Conservation (phyloP, 2,888 invertebrate genomes). For the Neoitamus cyanurus region DNA sequence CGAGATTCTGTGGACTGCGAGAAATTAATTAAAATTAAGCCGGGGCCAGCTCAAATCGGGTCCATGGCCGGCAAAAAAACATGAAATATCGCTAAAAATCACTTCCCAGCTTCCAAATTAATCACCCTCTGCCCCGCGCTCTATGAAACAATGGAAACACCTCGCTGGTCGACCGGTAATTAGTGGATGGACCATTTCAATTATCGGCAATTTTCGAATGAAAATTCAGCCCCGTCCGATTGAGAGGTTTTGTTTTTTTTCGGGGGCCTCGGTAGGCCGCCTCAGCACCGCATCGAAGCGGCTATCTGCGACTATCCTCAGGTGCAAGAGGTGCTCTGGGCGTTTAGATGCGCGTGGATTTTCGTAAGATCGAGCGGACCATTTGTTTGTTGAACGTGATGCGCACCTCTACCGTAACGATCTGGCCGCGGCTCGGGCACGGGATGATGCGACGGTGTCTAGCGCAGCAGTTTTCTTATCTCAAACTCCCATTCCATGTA, state of each 20-base stretch:
- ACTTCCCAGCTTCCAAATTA: conserved; percentile 11
- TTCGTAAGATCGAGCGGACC: not conserved
- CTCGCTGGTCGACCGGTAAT: conserved; percentile 12
- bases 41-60: conserved; percentile 1
- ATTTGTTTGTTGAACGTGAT: conserved; percentile 34
- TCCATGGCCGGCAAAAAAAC: not conserved
- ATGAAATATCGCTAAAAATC: conserved; percentile 8
- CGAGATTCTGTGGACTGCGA: not conserved
- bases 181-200: conserved; percentile 31
- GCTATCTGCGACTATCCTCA: not conserved
- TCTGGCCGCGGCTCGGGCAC: not conserved
- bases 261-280: no score
- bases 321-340: not conserved
- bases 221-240: not conserved
- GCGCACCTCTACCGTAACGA: not conserved
- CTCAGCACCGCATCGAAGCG: no score
- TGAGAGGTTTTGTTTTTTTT: not conserved
- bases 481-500: conserved; percentile 16
- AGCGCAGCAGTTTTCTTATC: conserved; percentile 17
- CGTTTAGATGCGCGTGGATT: not conserved
- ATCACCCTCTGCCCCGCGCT: not conserved
- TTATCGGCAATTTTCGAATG: conserved; percentile 31
- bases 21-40: conserved; percentile 37
- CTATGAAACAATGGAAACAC: conserved; percentile 21
- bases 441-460: conserved; percentile 21